Conservation (phyloP, 2,888 invertebrate species). For the Dorcus parallelipipedus region DNA sequence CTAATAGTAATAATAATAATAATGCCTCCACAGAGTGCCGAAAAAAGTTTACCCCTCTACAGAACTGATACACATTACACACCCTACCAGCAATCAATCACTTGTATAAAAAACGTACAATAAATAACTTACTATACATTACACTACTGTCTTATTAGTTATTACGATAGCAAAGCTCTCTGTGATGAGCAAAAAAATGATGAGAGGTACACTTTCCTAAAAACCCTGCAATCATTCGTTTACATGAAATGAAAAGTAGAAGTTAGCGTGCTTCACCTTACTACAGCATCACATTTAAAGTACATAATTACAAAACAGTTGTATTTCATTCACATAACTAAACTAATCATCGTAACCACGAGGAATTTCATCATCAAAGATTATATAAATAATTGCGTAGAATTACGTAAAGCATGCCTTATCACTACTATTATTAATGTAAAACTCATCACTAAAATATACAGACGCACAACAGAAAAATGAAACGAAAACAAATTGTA, state of each 20-base stretch:
- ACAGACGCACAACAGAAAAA: conserved; percentile 1
- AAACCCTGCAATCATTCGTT: not conserved
- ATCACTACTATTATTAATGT: conserved; percentile 12
- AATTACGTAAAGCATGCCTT: conserved; percentile 16
- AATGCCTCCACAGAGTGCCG: not conserved
- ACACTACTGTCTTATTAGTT: not conserved
- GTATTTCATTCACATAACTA: conserved; percentile 11
- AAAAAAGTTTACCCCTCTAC: not conserved
- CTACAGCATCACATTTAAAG: conserved; percentile 18
- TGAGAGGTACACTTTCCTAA: no score
- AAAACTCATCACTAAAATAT: not conserved
- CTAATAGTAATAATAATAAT: conserved; percentile 6
- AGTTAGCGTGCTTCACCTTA: conserved; percentile 5
- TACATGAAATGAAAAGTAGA: not conserved
- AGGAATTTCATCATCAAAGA: not conserved
- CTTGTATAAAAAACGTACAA: not conserved
- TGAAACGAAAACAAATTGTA: conserved; percentile 17
- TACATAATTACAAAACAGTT: conserved; percentile 16
- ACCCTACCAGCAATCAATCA: no score
- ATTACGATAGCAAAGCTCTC: not conserved
- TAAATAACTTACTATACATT: not conserved
- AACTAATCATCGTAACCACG: not conserved
- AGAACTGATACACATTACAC: not conserved
- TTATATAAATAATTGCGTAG: not conserved
- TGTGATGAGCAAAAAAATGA: not conserved